These are phyloP conservation scores for Brachionus koreanus DNA, from an alignment of 1,140 invertebrate genomes.

Conservation along the genomic window DNA sequence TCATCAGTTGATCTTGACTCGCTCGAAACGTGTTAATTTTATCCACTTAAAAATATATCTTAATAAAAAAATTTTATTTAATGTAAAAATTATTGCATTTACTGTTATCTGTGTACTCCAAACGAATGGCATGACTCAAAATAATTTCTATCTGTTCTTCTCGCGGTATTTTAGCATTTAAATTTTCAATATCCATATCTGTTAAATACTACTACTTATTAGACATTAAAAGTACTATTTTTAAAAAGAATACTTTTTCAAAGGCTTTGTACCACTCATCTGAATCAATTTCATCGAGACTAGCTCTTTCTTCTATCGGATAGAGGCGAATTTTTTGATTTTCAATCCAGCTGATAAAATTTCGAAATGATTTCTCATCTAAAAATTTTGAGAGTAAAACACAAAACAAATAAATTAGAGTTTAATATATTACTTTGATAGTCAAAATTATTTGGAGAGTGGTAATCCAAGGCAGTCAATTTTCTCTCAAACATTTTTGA, in stretches of 20 bases:
- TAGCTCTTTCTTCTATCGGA: constrained; percentile 73
- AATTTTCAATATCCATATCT: constrained; percentile 65
- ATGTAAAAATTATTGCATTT: constrained; percentile 53
- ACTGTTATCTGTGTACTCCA: constrained; percentile 79
- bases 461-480: constrained; percentile 40
- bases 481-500: constrained; percentile 42
- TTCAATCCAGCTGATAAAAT: constrained; percentile 81
- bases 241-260: constrained; percentile 52
- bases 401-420: constrained; percentile 8
- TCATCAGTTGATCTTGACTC: constrained; percentile 59
- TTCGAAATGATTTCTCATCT: constrained; percentile 76
- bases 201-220: constrained; percentile 65
- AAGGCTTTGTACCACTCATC: constrained; percentile 70
- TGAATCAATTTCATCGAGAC: constrained; percentile 66
- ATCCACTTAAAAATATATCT: constrained; percentile 64
- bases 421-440: constrained; percentile 43
- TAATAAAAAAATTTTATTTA: too few relatives aligned
- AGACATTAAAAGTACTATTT: background rate
- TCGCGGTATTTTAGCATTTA: constrained; percentile 64
- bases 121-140: constrained; percentile 72
- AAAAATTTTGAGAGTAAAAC: constrained; percentile 46
- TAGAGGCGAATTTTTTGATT: constrained; percentile 87
- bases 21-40: constrained; percentile 69
- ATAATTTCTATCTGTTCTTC: constrained; percentile 72
- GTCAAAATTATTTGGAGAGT: constrained; percentile 45